These are phyloP conservation scores for Zaprionus gabonicus DNA, from an alignment of 1,140 invertebrate species.

Conservation along the genomic window DNA sequence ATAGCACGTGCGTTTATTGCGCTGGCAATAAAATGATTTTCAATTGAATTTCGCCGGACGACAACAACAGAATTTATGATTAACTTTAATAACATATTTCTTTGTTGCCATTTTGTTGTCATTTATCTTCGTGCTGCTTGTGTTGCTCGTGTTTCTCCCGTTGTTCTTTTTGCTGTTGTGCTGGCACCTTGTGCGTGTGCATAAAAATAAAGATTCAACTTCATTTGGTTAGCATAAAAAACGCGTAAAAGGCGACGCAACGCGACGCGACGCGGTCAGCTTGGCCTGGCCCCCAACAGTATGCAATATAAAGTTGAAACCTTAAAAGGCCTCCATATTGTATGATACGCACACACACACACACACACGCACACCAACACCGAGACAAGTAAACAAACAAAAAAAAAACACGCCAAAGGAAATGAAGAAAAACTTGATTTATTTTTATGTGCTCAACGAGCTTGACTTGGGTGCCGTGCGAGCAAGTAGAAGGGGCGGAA, in stretches of 20 bases:
- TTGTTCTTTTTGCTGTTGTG: constrained; percentile 16
- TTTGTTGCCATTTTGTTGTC: constrained; percentile 9
- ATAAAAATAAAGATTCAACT: constrained; percentile 62
- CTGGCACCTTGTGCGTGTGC: constrained; percentile 50
- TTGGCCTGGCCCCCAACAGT: constrained; percentile 19
- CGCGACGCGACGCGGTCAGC: constrained; percentile 42
- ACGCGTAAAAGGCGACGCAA: constrained; percentile 57
- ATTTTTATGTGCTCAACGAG: constrained; percentile 78
- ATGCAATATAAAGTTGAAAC: constrained; percentile 73
- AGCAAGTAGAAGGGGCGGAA: background rate
- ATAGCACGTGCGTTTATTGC: constrained; percentile 48
- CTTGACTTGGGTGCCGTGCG: constrained; percentile 46
- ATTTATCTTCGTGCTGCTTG: constrained; percentile 24
- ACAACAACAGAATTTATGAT: constrained; percentile 65
- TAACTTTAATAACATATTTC: constrained; percentile 59
- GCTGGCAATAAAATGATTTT: constrained; percentile 72
- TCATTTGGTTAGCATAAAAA: constrained; percentile 80
- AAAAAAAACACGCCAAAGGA: constrained; percentile 60
- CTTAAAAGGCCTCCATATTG: constrained; percentile 63
- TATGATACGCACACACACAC: constrained; percentile 35
- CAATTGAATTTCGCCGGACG: constrained; percentile 66
- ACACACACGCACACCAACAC: constrained; percentile 8
- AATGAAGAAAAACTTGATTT: constrained; percentile 82
- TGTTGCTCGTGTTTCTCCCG: constrained; percentile 16
- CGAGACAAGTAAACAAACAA: constrained; percentile 27